A percentile compares a stretch with the other conserved stretches of the same genome.
Evolutionary conservation across 2,888 invertebrate species (phyloP).

Genomic region (Calameuta pallipes): DNA sequence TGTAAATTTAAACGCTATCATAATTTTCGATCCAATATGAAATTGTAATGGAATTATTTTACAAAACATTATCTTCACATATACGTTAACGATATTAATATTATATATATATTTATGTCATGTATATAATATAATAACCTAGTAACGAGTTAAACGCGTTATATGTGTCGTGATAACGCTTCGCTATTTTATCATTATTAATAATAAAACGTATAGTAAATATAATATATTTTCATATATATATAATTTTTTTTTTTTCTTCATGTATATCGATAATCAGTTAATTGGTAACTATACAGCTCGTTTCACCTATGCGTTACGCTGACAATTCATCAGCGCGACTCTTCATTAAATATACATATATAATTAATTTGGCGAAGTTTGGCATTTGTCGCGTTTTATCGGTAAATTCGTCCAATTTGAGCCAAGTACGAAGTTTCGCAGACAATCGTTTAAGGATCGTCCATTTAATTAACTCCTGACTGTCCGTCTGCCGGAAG

Average conservation of each 20-base stretch:
- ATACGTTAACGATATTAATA: slow-evolving; percentile 3
- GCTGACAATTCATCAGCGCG: not conserved
- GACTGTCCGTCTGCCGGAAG: no score
- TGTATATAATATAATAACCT: not conserved
- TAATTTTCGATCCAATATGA: slow-evolving; percentile 16
- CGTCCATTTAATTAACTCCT: no score
- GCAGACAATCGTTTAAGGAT: no score
- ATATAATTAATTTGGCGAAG: slow-evolving; percentile 17
- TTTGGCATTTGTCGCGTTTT: slow-evolving; percentile 13
- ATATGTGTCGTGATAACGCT: not conserved
- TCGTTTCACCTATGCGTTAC: not conserved
- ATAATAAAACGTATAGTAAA: slow-evolving; percentile 7
- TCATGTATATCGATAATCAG: not conserved
- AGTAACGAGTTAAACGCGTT: not conserved
- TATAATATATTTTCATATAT: slow-evolving; percentile 3
- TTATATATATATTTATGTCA: slow-evolving; percentile 1
- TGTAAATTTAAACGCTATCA: not conserved
- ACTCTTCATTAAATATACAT: not conserved
- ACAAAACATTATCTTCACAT: slow-evolving; percentile 22
- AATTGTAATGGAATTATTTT: slow-evolving; percentile 22
- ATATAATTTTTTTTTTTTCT: not conserved
- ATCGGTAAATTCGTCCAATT: slow-evolving; percentile 22
- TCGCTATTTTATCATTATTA: not conserved
- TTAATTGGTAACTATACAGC: slow-evolving; percentile 3
- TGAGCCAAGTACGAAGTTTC: slow-evolving; percentile 23